Evolutionary conservation across 2,113 vertebrate genomes (phyloP).

Genomic region (Aegypius monachus): DNA sequence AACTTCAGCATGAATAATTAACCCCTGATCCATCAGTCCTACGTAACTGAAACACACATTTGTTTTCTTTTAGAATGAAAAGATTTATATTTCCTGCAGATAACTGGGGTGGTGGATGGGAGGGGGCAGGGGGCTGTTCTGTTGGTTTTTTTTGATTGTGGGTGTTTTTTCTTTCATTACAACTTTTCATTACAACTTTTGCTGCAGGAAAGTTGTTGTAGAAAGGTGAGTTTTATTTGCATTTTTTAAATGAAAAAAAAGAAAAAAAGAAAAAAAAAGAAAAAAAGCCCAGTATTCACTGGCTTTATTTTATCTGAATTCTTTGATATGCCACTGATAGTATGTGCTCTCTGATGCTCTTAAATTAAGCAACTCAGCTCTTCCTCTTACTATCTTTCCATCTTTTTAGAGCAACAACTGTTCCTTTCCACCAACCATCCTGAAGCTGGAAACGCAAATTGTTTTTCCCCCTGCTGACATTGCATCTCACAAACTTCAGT

Average conservation of each 20-base stretch:
- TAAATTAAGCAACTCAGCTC: neutral
- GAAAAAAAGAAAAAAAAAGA: neutral
- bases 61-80: neutral
- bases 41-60: neutral
- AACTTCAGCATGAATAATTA: neutral
- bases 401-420: neutral
- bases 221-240: neutral
- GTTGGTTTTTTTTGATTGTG: rapidly evolving
- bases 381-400: neutral
- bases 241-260: neutral
- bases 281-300: neutral
- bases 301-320: neutral
- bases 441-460: neutral
- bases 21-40: neutral
- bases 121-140: too few relatives aligned
- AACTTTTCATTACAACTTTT: neutral
- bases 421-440: neutral
- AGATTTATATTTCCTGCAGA: neutral
- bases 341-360: neutral
- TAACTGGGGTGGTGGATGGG: neutral
- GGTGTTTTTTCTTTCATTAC: neutral
- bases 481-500: neutral
- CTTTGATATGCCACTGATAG: neutral
- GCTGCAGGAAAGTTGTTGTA: neutral
- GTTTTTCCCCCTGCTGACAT: neutral